Base-by-base conservation (phyloP, 2,888 invertebrate genomes). In the Coronaproctus castanopsis region DNA sequence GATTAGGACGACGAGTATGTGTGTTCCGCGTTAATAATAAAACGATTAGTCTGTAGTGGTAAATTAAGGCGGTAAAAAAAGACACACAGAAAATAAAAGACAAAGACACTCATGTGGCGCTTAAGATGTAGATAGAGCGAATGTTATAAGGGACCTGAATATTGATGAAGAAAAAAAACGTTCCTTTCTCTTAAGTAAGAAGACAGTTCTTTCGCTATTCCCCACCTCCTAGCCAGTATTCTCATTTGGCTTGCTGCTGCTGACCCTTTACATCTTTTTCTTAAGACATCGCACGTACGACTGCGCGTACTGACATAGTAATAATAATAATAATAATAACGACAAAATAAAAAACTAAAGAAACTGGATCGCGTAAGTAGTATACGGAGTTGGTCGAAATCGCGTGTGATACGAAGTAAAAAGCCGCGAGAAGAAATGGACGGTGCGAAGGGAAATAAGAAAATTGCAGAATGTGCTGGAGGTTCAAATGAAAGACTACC, bases 111-210 rank as follows among this genome's bases (percentile, higher is more conserved):
- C 56, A 24, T 48, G 36, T 36, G 36, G 36, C 36, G 36, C 36
- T 8, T 14, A 36, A 8, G 36, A 36, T 36, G 36, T 8, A 36
- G 36, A 36, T 14, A 14, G 36, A 36, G 14, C 14, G 36, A 8
- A 36, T 36, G 14, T 36, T 36, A 8, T 36, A 36, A 36, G 61
- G 62, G 58, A 63, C 61, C 62, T 63, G 63, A 63, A 63, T 63
- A 63, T 63, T 63, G 63, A 63, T 63, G 63, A 63, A 61, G 62
- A 59, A 57, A 59, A n/a, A n/a, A n/a, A n/a, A n/a, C n/a, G n/a
- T n/a, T n/a, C n/a, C n/a, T n/a, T n/a, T n/a, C n/a, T n/a, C n/a
- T n/a, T n/a, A n/a, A n/a, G n/a, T n/a, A n/a, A n/a, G n/a, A n/a
- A n/a, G n/a, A n/a, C n/a, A n/a, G n/a, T n/a, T n/a, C 55, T 57